phyloP scores from a whole-genome alignment of 2,113 vertebrate genomes.

The Brachionichthys hirsutus region DNA sequence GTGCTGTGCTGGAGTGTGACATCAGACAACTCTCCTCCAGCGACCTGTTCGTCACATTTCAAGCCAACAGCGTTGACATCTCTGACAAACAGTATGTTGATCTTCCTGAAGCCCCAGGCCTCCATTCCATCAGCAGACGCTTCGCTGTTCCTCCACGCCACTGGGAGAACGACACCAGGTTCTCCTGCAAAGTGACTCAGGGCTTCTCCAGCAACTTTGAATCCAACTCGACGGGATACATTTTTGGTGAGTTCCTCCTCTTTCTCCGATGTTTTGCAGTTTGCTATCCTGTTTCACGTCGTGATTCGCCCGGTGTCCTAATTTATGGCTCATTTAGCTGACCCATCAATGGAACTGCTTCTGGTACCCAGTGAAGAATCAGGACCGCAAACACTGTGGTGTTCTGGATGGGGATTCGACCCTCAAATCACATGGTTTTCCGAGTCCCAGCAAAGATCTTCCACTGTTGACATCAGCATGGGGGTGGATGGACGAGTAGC shows the following conservation, averaged over 20 bases:
- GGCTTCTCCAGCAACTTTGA: rapidly evolving
- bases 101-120: too few relatives aligned
- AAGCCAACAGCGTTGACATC: too few relatives aligned
- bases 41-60: too few relatives aligned
- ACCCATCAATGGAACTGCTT: constrained; percentile 57
- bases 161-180: too few relatives aligned
- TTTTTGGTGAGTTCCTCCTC: constrained; percentile 48
- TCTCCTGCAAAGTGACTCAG: background rate
- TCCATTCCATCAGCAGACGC: too few relatives aligned
- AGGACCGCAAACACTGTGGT: constrained; percentile 49
- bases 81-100: too few relatives aligned
- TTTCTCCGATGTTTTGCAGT: too few relatives aligned
- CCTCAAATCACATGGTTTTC: constrained; percentile 66
- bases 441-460: background rate
- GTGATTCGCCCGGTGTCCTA: background rate
- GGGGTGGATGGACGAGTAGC: constrained; percentile 42
- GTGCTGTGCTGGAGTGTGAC: too few relatives aligned
- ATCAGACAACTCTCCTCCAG: too few relatives aligned
- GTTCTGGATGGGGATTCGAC: constrained; percentile 59
- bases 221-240: background rate
- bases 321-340: constrained; percentile 30
- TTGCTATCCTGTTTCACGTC: too few relatives aligned
- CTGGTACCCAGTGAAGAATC: constrained; percentile 27
- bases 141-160: too few relatives aligned
- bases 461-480: constrained; percentile 18